These are phyloP conservation scores for Deroplatys truncata DNA, from an alignment of 2,888 invertebrate genomes.

Conservation along the genomic window DNA sequence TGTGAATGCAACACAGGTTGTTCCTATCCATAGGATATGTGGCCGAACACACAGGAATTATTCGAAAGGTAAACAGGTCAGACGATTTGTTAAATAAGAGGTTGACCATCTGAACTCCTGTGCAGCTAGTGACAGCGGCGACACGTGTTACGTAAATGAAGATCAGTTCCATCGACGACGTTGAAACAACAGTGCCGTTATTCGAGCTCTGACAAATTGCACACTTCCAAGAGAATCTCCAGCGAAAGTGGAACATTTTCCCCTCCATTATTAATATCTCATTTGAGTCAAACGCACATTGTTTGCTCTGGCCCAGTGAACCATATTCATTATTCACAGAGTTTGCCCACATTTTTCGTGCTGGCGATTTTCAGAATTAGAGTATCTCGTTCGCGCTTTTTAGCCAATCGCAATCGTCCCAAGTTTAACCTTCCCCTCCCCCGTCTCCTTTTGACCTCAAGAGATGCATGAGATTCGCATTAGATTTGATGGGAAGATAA, in stretches of 20 bases:
- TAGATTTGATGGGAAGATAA: neutral
- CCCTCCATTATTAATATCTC: neutral
- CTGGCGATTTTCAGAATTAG: neutral
- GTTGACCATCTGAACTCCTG: too few species aligned
- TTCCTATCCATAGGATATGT: too few species aligned
- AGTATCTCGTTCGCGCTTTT: neutral
- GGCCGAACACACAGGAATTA: too few species aligned
- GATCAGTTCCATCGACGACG: neutral
- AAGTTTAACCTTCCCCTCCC: neutral
- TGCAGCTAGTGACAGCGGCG: too few species aligned
- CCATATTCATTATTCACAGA: neutral
- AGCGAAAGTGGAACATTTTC: neutral
- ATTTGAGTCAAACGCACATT: neutral
- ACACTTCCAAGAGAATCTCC: neutral
- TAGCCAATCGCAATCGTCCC: neutral
- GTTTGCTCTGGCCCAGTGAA: neutral
- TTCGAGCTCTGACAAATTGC: neutral
- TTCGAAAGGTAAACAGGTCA: too few species aligned
- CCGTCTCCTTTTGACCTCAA: neutral
- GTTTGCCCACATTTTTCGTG: neutral
- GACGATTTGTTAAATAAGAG: too few species aligned
- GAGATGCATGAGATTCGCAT: neutral
- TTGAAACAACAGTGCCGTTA: neutral
- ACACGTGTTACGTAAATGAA: neutral
- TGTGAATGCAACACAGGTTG: too few species aligned